Evolutionary conservation across 2,113 vertebrate genomes (phyloP).

Genomic region (Cynopterus brachyotis): DNA sequence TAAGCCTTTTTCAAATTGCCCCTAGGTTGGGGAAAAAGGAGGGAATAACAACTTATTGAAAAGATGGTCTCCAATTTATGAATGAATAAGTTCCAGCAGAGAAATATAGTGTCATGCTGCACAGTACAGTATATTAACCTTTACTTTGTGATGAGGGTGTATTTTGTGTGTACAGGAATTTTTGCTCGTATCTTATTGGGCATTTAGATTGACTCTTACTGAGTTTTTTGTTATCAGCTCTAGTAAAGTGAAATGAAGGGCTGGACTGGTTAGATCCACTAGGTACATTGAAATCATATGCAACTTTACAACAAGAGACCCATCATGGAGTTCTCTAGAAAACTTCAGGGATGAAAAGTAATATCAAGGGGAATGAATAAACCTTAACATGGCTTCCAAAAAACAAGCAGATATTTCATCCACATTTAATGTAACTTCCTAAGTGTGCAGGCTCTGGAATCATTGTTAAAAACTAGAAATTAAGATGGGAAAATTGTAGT

Average conservation of each 20-base stretch:
- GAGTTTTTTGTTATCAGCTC: not conserved
- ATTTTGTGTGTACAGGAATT: slow-evolving; percentile 32
- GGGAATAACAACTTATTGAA: slow-evolving; percentile 38
- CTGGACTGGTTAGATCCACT: not conserved
- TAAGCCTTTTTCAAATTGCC: slow-evolving; percentile 65
- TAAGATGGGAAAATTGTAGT: not conserved
- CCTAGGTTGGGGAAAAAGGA: slow-evolving; percentile 42
- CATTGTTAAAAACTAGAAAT: not conserved
- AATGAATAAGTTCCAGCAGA: slow-evolving; percentile 66
- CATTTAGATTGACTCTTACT: not conserved
- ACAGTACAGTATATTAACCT: slow-evolving; percentile 71
- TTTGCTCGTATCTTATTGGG: not conserved
- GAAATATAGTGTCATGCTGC: slow-evolving; percentile 71
- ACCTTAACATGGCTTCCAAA: slow-evolving; percentile 8
- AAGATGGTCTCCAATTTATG: slow-evolving; percentile 66
- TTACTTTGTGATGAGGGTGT: slow-evolving; percentile 71
- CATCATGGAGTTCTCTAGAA: not conserved
- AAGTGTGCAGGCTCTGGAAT: slow-evolving; percentile 1
- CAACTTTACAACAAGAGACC: not conserved
- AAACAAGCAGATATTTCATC: not conserved
- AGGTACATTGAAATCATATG: not conserved
- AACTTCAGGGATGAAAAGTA: slow-evolving; percentile 17
- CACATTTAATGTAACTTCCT: not conserved
- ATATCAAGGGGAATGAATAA: not conserved
- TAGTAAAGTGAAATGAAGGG: not conserved